Base-by-base conservation (phyloP, 2,797 vertebrate species). In the Rhabdophis nuchalis region DNA sequence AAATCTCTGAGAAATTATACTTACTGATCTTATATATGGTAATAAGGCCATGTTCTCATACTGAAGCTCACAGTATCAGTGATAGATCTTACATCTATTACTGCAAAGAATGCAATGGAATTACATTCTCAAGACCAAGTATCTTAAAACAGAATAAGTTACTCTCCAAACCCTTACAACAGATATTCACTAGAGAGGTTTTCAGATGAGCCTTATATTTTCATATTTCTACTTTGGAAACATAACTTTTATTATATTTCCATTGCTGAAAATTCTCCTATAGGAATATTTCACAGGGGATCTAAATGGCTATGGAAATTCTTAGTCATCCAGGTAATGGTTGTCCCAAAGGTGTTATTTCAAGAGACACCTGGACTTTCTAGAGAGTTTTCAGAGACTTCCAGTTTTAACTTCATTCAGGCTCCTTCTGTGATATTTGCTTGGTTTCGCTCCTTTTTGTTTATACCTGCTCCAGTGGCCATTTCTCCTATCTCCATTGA, bases 121-220 rank as follows among this genome's bases (percentile, higher is more conserved):
- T 86, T 64, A 52, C 32, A 72, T 12, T 16, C 29, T 91, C 52
- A 58, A 58, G 54, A 90, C 18, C 72, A 89, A 32, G 52, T 46
- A 32, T 68, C 89, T 87, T 92, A 93, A 93, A 90, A 93, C 91
- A 87, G 56, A 91, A 61, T 53, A 57, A 56, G 82, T 52, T 64
- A 0, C 10, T 92, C 58, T 46, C 89, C 0, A 0, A n/a, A 25
- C 23, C 9, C 23, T 41, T 57, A 36, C 14, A 23, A 91, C 57
- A 82, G 14, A 86, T 58, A 61, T 6, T 29, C 1, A 0, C 0
- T 0, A 61, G 29, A 88, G 61, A 91, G 58, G 60, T 52, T 87
- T 89, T 27, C 82, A 89, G 3, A 77, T 54, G 68, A 86, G 60
- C 11, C n/a, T 13, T 53, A 2, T 52, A 50, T n/a, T 53, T 87